Conservation (phyloP, 1,140 invertebrate species). For the Plodia interpunctella region DNA sequence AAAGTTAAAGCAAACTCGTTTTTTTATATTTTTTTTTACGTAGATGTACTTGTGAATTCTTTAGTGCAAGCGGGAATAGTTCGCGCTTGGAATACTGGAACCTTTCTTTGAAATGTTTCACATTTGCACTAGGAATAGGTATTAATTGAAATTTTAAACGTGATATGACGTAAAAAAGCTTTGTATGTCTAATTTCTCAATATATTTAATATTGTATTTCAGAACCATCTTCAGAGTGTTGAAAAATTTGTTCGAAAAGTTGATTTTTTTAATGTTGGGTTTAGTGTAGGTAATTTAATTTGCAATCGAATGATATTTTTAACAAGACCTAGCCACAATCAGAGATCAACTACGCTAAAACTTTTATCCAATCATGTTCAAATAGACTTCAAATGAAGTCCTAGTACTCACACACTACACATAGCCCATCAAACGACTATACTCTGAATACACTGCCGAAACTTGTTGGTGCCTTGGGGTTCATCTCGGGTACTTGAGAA, state of each 20-base stretch:
- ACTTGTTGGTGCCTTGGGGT: constrained; percentile 37
- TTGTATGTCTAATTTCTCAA: too few species aligned
- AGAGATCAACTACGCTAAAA: not conserved
- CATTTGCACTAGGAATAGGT: too few species aligned
- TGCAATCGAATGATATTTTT: too few species aligned
- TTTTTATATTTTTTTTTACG: not conserved
- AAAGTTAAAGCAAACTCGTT: constrained; percentile 28
- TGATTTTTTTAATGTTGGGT: too few species aligned
- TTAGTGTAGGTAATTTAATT: too few species aligned
- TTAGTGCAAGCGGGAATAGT: not conserved
- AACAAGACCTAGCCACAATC: too few species aligned
- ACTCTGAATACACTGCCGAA: constrained; percentile 37
- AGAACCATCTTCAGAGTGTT: too few species aligned
- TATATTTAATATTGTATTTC: too few species aligned
- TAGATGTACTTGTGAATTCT: not conserved
- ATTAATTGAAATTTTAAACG: too few species aligned
- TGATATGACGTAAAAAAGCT: too few species aligned
- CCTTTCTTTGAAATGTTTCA: too few species aligned
- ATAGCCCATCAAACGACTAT: constrained; percentile 39
- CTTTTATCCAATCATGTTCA: not conserved
- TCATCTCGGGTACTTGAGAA: constrained; percentile 45
- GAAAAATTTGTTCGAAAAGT: too few species aligned
- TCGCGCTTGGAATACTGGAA: not conserved
- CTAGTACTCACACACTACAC: not conserved
- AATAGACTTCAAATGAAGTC: not conserved